phyloP scores from a whole-genome alignment of 2,797 vertebrate genomes.

The Eutrigla gurnardus region DNA sequence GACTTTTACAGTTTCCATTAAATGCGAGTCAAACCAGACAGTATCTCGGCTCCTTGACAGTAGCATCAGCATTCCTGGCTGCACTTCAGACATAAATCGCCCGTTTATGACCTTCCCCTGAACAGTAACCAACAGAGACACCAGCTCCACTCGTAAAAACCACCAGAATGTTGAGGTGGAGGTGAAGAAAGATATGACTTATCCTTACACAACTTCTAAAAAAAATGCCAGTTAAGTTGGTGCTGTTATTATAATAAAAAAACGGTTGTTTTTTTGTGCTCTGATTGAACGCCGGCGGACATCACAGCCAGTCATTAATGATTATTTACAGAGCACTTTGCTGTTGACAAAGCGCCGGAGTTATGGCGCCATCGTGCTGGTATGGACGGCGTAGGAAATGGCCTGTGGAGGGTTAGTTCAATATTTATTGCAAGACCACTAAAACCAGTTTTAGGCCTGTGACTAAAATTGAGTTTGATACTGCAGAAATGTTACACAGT shows the following conservation, averaged over 20 bases:
- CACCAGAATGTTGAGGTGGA: constrained; percentile 58
- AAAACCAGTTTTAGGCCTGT: constrained; percentile 19
- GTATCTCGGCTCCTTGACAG: constrained; percentile 59
- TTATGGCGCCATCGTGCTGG: constrained; percentile 29
- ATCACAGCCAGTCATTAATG: constrained; percentile 54
- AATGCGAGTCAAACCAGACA: constrained; percentile 58
- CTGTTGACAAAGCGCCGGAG: constrained; percentile 52
- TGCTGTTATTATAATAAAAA: constrained; percentile 29
- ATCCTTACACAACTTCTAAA: constrained; percentile 54
- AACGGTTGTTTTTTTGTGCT: constrained; percentile 21
- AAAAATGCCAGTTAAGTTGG: constrained; percentile 55
- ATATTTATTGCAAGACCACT: constrained; percentile 33
- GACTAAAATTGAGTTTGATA: constrained; percentile 6
- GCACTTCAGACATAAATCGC: constrained; percentile 72
- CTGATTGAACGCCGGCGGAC: constrained; percentile 45
- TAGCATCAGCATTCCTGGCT: constrained; percentile 70
- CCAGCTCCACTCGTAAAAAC: constrained; percentile 67
- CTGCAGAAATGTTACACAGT: background rate
- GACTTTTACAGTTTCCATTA: constrained; percentile 67
- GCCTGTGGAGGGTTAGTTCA: constrained; percentile 24
- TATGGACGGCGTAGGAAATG: constrained; percentile 57
- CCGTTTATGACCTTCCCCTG: constrained; percentile 74
- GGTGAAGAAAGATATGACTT: constrained; percentile 65
- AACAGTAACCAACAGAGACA: constrained; percentile 78
- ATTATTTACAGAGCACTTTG: constrained; percentile 48